Percentiles rank a stretch among this genome's conserved stretches.
phyloP scores from a whole-genome alignment of 2,888 invertebrate genomes.

The Yponomeuta malinellus region DNA sequence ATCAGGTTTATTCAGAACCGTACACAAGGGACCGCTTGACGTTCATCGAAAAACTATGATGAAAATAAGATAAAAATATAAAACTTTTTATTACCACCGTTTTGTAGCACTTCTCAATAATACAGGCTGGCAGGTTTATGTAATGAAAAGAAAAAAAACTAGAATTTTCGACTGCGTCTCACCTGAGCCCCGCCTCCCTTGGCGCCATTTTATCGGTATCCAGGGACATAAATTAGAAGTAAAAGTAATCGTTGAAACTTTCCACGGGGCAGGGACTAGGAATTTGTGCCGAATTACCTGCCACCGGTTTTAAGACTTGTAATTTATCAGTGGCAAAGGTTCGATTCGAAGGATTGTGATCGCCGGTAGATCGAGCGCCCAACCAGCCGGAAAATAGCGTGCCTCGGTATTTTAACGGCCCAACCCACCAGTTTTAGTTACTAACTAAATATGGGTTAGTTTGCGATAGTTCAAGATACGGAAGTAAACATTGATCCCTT shows the following conservation, averaged over 20 bases:
- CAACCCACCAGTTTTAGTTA: conserved; percentile 12
- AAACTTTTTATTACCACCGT: conserved; percentile 1
- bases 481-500: conserved; percentile 4
- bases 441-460: conserved; percentile 12
- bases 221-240: conserved; percentile 66
- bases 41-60: conserved; percentile 25
- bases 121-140: conserved; percentile 11
- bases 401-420: conserved; percentile 20
- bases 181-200: conserved; percentile 56
- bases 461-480: conserved; percentile 8
- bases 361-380: conserved; percentile 22
- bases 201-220: conserved; percentile 59
- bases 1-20: conserved; percentile 38
- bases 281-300: conserved; percentile 77
- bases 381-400: conserved; percentile 51
- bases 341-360: conserved; percentile 36
- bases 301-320: conserved; percentile 77
- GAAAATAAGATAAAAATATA: conserved; percentile 4
- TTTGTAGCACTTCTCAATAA: conserved; percentile 9
- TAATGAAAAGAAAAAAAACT: conserved; percentile 34
- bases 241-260: conserved; percentile 72
- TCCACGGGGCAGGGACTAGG: conserved; percentile 42
- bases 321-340: conserved; percentile 75
- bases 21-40: conserved; percentile 33
- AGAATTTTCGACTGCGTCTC: conserved; percentile 44